phyloP scores from a whole-genome alignment of 2,797 vertebrate species.

The Rhyacichthys aspro region DNA sequence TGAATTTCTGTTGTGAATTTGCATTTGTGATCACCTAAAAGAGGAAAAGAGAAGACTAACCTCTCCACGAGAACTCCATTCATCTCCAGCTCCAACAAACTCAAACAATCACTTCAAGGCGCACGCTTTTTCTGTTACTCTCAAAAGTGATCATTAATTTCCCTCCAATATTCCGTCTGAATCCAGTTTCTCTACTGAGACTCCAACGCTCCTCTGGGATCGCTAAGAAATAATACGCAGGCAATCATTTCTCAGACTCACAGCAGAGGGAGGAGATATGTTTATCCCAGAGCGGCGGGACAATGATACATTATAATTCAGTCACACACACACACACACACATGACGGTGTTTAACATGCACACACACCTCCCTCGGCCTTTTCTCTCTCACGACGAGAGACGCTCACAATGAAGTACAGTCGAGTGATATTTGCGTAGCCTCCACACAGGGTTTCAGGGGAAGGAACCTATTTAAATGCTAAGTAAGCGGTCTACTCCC shows the following conservation, averaged over 20 bases:
- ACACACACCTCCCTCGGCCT: constrained; percentile 20
- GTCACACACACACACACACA: background rate
- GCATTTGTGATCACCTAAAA: too few species aligned
- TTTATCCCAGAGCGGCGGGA: constrained; percentile 29
- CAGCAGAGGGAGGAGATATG: constrained; percentile 9
- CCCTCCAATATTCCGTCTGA: constrained; percentile 49
- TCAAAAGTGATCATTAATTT: too few species aligned
- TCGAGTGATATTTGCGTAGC: constrained; percentile 37
- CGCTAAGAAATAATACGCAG: constrained; percentile 48
- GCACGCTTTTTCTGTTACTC: too few species aligned
- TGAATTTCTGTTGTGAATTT: too few species aligned
- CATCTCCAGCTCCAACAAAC: too few species aligned
- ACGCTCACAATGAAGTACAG: constrained; percentile 37
- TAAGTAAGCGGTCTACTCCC: constrained; percentile 76
- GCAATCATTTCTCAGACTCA: background rate
- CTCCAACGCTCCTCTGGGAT: constrained; percentile 49
- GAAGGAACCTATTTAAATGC: constrained; percentile 80
- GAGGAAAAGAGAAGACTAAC: too few species aligned
- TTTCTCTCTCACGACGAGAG: constrained; percentile 2
- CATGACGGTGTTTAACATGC: constrained; percentile 16
- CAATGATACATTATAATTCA: constrained; percentile 19
- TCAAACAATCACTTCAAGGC: too few species aligned
- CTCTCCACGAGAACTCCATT: too few species aligned
- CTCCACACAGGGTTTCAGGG: constrained; percentile 29
- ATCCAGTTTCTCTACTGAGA: constrained; percentile 56